A percentile compares a stretch with the other conserved stretches of the same genome.
Evolutionary conservation across 2,888 invertebrate species (phyloP).

Genomic region (Prostheceraeus crozeri): DNA sequence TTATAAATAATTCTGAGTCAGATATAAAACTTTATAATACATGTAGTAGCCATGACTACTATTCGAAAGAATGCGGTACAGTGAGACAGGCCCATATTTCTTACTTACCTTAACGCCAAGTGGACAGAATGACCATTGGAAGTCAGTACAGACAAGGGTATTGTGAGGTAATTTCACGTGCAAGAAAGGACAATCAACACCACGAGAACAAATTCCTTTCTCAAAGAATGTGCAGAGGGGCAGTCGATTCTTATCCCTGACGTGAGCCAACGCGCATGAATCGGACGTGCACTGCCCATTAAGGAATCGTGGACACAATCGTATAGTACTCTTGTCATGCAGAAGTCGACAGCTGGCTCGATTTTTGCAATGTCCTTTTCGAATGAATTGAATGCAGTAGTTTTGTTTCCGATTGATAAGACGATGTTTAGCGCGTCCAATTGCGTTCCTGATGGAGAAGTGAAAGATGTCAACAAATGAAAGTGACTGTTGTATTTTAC

Average conservation of each 20-base stretch:
- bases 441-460: no score
- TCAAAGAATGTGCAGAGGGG: not conserved
- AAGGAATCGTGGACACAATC: constrained; percentile 10
- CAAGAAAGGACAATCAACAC: not conserved
- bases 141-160: not conserved
- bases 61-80: no score
- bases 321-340: not conserved
- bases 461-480: no score
- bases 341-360: not conserved
- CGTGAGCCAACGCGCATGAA: not conserved
- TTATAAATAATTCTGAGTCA: no score
- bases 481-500: no score
- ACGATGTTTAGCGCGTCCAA: no score
- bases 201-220: not conserved
- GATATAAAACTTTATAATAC: no score
- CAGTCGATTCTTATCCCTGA: not conserved
- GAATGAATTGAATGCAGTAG: not conserved
- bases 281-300: not conserved
- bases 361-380: not conserved
- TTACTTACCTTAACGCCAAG: no score
- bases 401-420: no score
- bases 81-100: no score
- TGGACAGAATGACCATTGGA: no score
- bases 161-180: not conserved
- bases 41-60: no score